Base-by-base conservation (phyloP, 2,113 vertebrate species). In the Syngnathoides biaculeatus region DNA sequence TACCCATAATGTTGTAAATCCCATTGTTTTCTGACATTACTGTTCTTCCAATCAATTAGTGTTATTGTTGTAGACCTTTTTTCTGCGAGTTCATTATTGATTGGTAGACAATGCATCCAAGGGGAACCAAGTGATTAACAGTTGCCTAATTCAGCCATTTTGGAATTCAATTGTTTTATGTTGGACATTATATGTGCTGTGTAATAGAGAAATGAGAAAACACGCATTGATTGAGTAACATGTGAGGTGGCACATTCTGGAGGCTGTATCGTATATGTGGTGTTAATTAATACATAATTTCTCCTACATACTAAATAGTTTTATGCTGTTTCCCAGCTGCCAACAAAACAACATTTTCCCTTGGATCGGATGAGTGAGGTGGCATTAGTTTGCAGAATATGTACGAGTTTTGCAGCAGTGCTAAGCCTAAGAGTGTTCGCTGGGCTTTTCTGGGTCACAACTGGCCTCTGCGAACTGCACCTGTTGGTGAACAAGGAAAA, bases 401-500 rank as follows among this genome's bases (percentile, higher is more conserved):
- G 66, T 38, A 47, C 72, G 43, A 72, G 77, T 83, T 90, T 84
- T 87, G 67, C 39, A 15, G 79, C 62, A 67, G 71, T 82, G 85
- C 84, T 77, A 82, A 52, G 84, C 65, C 79, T 79, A 65, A 75
- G 80, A 81, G 68, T 26, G 14, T 73, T 69, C 66, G 77, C 80
- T 27, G 55, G 72, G 73, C 56, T 73, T 81, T 73, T 70, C 75
- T 48, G 17, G 19, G 1, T n/a, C 69, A 85, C 91, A 91, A 89
- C 89, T 91, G 90, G 84, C 74, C 55, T 15, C 69, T 68, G 83
- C 86, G 56, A 79, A 82, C 72, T 73, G 81, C 92, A 93, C 90
- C 91, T 92, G 89, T 89, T 74, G 56, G 81, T 79, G 84, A 90
- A 91, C 88, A 92, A 92, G 86, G 39, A 12, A 62, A n/a, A n/a